Base-by-base conservation (phyloP, 2,888 invertebrate species). In the Drosophila macrospina region DNA sequence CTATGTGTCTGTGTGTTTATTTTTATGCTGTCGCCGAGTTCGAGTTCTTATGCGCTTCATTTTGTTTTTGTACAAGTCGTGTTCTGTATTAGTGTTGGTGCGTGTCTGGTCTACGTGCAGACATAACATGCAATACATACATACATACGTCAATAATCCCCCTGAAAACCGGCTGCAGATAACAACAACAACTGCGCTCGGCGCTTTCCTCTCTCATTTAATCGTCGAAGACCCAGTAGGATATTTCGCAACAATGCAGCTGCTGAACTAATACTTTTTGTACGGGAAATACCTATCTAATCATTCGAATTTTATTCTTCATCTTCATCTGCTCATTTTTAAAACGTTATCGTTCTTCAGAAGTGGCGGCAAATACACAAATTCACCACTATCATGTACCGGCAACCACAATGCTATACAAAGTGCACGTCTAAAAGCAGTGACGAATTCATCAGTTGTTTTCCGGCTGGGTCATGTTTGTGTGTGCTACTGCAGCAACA, bases 61-160 rank as follows among this genome's bases (percentile, higher is more conserved):
- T 85, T 86, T 85, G 73, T 76, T 79, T 82, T 78, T 74, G 80
- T 70, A 68, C 50, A 62, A 59, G 20, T 54, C 66, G 78, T 68
- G 59, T 52, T 71, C 66, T 55, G 78, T 69, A 68, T 67, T 70
- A 41, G 68, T 74, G 74, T 69, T 67, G 41, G 65, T 86, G 70
- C 61, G 71, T 74, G 85, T 88, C 76, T 78, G 88, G 83, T 73
- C 78, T 89, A 89, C 86, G 90, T 87, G 90, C 90, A 89, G 90
- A 89, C 86, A 75, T 76, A 75, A 45, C 70, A 68, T 80, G 69
- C 69, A 77, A 66, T 57, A 69, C 63, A 78, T 60, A 64, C 57
- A 60, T 52, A 71, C 63, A 61, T 66, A 79, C 81, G 54, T 81
- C 83, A 89, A 89, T 87, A 89, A 83, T 87, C 89, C 83, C 75